Base-by-base conservation (phyloP, 2,797 vertebrate genomes). In the Ispidina picta region DNA sequence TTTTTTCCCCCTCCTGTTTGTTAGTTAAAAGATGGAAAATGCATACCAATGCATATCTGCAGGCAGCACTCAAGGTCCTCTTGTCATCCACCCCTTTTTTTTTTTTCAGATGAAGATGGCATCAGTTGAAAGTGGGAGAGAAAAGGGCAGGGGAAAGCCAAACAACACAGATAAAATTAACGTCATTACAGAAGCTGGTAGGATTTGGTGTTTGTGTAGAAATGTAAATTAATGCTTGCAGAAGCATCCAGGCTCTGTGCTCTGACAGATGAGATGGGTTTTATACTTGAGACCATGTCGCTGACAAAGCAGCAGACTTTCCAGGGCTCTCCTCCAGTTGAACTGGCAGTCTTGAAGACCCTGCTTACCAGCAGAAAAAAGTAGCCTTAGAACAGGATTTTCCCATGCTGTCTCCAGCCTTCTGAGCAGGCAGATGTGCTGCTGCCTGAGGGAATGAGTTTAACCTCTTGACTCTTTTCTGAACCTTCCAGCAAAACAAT, bases 1-100 rank as follows among this genome's bases (percentile, higher is more conserved):
- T 92, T 66, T 73, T 70, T 92, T 60, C 69, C 68, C 10, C 12
- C 26, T 44, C 31, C 22, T 48, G 43, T 88, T 94, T 73, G 68
- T 93, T 94, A 91, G 84, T 93, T 93, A 95, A 96, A 95, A 93
- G 91, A 93, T 91, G 74, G 73, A 79, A 93, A 94, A 79, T 65
- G 37, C 72, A 92, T 88, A 87, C 81, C 90, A 92, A 81, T 91
- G 55, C 41, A 4, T 90, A 55, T 93, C 92, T 83, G 54, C 65
- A 73, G 73, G 90, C 83, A 31, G 35, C 37, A 48, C 74, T 94
- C 73, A 46, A 85, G 92, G 94, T 76, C 60, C 12, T 3, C 11
- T 14, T 20, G 9, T 51, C 9, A 26, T 26, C 3, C 7, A 6
- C 12, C 1, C 15, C 4, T 20, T 9, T 3, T 2, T 4, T 22